Evolutionary conservation across 2,113 vertebrate species (phyloP), one percentile per base, ranked within the genome.

Genomic region (Cinclus cinclus): DNA sequence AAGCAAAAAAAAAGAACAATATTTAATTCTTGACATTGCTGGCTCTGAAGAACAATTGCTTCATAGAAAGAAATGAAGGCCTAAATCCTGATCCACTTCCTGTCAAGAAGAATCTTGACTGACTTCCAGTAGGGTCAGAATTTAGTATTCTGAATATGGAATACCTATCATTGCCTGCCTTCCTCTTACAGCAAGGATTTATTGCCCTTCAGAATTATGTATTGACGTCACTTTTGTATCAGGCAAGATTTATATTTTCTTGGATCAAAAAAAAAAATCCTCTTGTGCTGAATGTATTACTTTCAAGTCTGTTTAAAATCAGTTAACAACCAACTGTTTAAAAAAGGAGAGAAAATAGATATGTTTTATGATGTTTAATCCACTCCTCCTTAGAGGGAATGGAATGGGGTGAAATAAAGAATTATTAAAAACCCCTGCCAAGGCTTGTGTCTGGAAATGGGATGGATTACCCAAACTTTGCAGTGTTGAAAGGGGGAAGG

Each of bases 171-270:
- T 28, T 70, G 83, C 83, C 83, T 92, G 94, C 87, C 73, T 87
- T 89, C 93, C 58, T 90, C 83, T 84, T 62, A 68, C 56, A 90
- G 65, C 41, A 44, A 90, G 90, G 92, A 96, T 95, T 94, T 95
- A 81, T 94, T 70, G 80, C 83, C 76, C 73, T 96, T 94, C 86
- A 87, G 76, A 92, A 93, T 96, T 92, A 92, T 92, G 89, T 81
- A 93, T 60, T 96, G 85, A 95, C 35, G 41, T 96, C 92, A 94
- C 49, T 62, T 88, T 93, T 83, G 49, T 77, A 93, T 83, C 79
- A 83, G 79, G 49, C 27, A 77, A 85, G 89, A 95, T 91, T 87
- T 87, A 91, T 69, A 60, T 76, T 83, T 87, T 67, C 85, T 88
- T 47, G 67, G 50, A 89, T 85, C 11, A 94, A 83, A 80, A 60